Conservation (phyloP, 2,888 invertebrate genomes). For the Pelosia muscerda region DNA sequence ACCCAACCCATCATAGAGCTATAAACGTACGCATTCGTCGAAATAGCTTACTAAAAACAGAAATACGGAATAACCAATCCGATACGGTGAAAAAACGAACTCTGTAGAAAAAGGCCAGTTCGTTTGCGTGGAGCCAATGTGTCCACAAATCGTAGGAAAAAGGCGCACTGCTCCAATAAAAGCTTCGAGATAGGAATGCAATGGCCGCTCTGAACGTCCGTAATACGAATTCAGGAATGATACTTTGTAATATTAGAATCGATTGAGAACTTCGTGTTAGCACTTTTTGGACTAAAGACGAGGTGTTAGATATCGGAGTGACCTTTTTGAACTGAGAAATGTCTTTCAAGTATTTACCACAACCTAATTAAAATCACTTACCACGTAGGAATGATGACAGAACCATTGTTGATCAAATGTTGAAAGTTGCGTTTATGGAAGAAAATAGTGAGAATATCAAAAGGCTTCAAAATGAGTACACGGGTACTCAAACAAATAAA, state of each 20-base stretch:
- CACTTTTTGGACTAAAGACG: not conserved
- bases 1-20: constrained; percentile 5
- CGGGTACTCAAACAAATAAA: not conserved
- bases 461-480: not conserved
- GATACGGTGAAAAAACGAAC: constrained; percentile 34
- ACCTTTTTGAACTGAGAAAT: not conserved
- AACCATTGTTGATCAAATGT: not conserved
- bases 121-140: constrained; percentile 46
- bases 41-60: constrained; percentile 24
- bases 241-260: constrained; percentile 14
- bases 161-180: constrained; percentile 40
- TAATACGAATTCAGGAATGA: constrained; percentile 28
- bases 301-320: not conserved
- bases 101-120: constrained; percentile 32
- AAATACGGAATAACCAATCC: constrained; percentile 24
- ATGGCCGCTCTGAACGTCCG: constrained; percentile 17
- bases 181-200: constrained; percentile 35
- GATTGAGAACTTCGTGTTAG: not conserved
- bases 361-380: not conserved
- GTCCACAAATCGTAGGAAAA: constrained; percentile 49
- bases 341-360: too few relatives aligned
- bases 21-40: constrained; percentile 12
- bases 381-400: not conserved
- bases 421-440: not conserved
- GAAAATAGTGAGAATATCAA: not conserved